A percentile compares a stretch with the other conserved stretches of the same genome.
phyloP scores from a whole-genome alignment of 2,888 invertebrate genomes.

The Orgyia antiqua region DNA sequence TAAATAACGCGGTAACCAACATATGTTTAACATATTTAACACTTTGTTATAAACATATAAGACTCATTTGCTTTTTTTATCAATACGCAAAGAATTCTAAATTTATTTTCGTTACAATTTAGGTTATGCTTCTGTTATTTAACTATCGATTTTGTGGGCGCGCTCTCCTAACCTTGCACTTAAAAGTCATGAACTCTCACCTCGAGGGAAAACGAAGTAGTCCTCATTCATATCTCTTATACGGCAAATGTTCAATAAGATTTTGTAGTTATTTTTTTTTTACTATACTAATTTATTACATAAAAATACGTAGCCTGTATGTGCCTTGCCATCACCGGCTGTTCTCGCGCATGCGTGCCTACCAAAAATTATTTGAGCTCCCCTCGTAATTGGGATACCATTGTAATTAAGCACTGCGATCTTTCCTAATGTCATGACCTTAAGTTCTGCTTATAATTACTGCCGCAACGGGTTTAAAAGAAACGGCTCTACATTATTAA shows the following conservation, averaged over 20 bases:
- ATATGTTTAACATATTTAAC: too few relatives aligned
- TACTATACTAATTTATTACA: constrained; percentile 21
- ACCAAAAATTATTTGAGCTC: too few relatives aligned
- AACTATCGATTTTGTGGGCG: constrained; percentile 60
- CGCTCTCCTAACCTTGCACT: constrained; percentile 27
- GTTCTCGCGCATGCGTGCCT: constrained; percentile 44
- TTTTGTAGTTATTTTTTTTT: constrained; percentile 31
- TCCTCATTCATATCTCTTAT: constrained; percentile 91
- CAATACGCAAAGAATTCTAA: too few relatives aligned
- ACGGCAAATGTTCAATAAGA: constrained; percentile 56
- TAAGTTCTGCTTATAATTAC: too few relatives aligned
- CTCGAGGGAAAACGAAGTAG: constrained; percentile 90
- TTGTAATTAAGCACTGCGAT: too few relatives aligned
- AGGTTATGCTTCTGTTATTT: constrained; percentile 68
- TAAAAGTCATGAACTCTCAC: constrained; percentile 67
- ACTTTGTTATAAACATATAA: too few relatives aligned
- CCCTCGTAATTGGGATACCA: too few relatives aligned
- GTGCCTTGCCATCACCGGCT: constrained; percentile 27
- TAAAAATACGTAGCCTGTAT: constrained; percentile 20
- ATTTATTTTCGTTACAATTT: constrained; percentile 4
- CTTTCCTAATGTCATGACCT: too few relatives aligned
- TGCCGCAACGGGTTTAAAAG: too few relatives aligned
- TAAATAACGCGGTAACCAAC: too few relatives aligned
- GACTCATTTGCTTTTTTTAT: too few relatives aligned
- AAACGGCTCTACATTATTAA: too few relatives aligned